Conservation (phyloP, 2,113 vertebrate genomes). For the Cyanoderma ruficeps region DNA sequence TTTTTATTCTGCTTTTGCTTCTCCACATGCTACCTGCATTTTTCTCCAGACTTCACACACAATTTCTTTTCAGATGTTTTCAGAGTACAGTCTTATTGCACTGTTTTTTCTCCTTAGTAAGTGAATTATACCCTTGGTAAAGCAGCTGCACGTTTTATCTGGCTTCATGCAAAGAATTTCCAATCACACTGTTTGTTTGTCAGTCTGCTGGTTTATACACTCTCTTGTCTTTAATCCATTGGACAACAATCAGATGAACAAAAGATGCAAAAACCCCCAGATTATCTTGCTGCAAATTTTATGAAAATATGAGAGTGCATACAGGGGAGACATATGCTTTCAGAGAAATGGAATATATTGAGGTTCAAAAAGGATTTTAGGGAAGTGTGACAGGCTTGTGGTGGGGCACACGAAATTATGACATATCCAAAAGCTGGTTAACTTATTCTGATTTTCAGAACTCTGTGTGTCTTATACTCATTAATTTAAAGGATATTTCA, state of each 20-base stretch:
- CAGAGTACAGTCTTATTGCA: neutral
- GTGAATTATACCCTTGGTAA: neutral
- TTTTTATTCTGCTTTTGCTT: neutral
- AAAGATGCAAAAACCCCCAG: neutral
- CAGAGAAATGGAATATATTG: neutral
- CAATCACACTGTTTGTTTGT: neutral
- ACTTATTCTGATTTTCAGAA: neutral
- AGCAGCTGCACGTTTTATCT: neutral
- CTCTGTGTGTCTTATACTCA: neutral
- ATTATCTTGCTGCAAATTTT: neutral
- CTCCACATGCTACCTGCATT: neutral
- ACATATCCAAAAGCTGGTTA: neutral
- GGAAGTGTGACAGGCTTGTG: neutral
- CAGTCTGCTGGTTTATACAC: neutral
- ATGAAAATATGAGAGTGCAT: neutral
- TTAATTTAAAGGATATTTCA: neutral
- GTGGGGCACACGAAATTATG: neutral
- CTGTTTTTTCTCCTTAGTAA: neutral
- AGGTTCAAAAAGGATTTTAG: neutral
- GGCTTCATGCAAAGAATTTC: neutral
- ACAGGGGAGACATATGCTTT: neutral
- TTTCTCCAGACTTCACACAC: neutral
- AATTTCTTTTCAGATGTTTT: neutral
- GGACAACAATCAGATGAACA: neutral
- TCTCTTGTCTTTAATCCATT: neutral